Evolutionary conservation across 2,113 vertebrate genomes (phyloP).

Genomic region (Egretta garzetta): DNA sequence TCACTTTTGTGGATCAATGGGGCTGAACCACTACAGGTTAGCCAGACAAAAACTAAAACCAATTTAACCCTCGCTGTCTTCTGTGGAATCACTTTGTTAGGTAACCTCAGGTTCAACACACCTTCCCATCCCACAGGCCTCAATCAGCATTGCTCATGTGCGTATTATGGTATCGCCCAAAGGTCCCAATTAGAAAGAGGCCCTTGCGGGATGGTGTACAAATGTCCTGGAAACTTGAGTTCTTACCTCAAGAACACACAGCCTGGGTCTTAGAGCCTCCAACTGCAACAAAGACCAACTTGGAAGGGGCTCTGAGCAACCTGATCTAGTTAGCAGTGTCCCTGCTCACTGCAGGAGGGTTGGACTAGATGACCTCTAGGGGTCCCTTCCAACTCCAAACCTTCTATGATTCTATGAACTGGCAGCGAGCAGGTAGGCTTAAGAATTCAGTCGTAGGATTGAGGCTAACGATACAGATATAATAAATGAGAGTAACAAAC

Average conservation of each 20-base stretch:
- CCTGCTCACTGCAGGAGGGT: too few species aligned
- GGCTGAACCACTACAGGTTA: background rate
- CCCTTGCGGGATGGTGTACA: fast-evolving
- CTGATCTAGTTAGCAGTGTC: too few species aligned
- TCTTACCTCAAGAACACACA: background rate
- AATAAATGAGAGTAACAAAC: background rate
- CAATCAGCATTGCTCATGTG: background rate
- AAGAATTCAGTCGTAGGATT: background rate
- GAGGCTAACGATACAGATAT: background rate
- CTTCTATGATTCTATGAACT: too few species aligned
- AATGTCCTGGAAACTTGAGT: background rate
- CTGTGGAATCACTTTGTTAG: background rate
- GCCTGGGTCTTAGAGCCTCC: background rate
- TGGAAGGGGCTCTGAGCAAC: too few species aligned
- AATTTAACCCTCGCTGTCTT: background rate
- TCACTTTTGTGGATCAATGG: background rate
- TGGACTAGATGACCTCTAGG: too few species aligned
- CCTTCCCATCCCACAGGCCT: background rate
- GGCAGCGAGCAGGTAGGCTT: background rate
- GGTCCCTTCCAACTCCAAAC: too few species aligned
- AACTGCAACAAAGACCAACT: too few species aligned
- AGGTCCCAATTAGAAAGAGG: background rate
- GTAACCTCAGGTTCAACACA: background rate
- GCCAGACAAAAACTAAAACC: background rate
- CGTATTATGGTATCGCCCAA: fast-evolving